Evolutionary conservation across 1,140 invertebrate genomes (phyloP).

Genomic region (Colletes latitarsis): DNA sequence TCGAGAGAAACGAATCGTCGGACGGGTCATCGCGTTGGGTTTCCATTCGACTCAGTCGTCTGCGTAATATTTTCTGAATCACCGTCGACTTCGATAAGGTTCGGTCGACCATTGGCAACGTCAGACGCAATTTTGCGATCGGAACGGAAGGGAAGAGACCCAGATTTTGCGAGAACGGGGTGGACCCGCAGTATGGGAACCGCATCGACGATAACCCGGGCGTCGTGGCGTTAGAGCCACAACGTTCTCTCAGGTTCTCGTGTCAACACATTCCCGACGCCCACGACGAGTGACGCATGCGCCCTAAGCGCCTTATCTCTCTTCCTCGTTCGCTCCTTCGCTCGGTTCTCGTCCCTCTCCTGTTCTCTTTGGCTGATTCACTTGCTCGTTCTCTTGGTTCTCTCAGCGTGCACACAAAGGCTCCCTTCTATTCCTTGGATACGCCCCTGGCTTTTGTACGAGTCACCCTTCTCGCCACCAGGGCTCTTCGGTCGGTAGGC

Average conservation of each 20-base stretch:
- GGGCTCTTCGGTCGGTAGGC: slow-evolving; percentile 1
- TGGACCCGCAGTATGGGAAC: slow-evolving; percentile 49
- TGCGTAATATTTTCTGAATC: slow-evolving; percentile 35
- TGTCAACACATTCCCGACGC: slow-evolving; percentile 66
- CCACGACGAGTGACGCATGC: slow-evolving; percentile 65
- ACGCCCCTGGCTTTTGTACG: slow-evolving; percentile 63
- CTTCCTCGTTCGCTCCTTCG: slow-evolving; percentile 35
- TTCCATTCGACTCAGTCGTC: background rate
- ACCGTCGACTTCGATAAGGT: slow-evolving; percentile 8
- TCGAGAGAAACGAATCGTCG: background rate
- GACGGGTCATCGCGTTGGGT: background rate
- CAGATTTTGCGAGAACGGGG: slow-evolving; percentile 23
- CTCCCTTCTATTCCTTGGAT: slow-evolving; percentile 42
- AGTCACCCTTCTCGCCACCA: slow-evolving; percentile 27
- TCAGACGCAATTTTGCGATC: slow-evolving; percentile 5
- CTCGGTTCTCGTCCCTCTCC: slow-evolving; percentile 24
- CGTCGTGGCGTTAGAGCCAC: slow-evolving; percentile 53
- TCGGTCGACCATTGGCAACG: slow-evolving; percentile 1
- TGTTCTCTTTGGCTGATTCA: slow-evolving; percentile 41
- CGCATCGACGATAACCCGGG: slow-evolving; percentile 55
- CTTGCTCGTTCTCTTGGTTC: slow-evolving; percentile 27
- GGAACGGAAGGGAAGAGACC: slow-evolving; percentile 7
- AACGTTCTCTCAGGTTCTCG: slow-evolving; percentile 48
- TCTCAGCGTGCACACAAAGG: slow-evolving; percentile 35
- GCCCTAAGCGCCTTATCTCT: slow-evolving; percentile 53